These are phyloP conservation scores for Microctonus aethiopoides DNA, from an alignment of 2,888 invertebrate species.

Conservation along the genomic window DNA sequence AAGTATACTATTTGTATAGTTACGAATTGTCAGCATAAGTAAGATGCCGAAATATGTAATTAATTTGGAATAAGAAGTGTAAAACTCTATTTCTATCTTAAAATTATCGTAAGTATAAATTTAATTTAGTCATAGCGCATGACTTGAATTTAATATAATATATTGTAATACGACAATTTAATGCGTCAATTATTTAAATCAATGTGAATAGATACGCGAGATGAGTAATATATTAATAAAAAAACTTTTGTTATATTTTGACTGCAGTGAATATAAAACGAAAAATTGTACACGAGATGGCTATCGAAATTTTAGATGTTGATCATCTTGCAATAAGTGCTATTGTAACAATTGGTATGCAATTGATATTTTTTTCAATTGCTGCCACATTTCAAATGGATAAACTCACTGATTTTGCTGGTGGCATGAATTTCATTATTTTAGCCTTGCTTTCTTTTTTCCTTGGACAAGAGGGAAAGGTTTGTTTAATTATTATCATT, in stretches of 20 bases:
- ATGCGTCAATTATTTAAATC: not conserved
- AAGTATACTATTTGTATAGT: not conserved
- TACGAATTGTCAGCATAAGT: not conserved
- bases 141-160: not conserved
- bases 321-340: constrained; percentile 89
- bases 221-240: not conserved
- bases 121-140: too few relatives aligned
- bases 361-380: constrained; percentile 87
- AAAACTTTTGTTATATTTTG: not conserved
- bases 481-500: constrained; percentile 48
- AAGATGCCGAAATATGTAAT: not conserved
- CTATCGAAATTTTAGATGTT: constrained; percentile 79
- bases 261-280: not conserved
- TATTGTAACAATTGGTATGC: constrained; percentile 86
- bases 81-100: not conserved
- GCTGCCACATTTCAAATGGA: constrained; percentile 89
- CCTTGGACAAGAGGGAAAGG: constrained; percentile 83
- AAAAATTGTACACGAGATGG: constrained; percentile 68
- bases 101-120: too few relatives aligned
- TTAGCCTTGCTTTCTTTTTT: constrained; percentile 89
- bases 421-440: constrained; percentile 92
- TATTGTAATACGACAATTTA: not conserved
- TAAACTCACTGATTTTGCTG: constrained; percentile 92
- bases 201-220: not conserved
- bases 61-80: not conserved